These are phyloP conservation scores for Axea sp. DNA, from an alignment of 2,888 invertebrate species.

Conservation along the genomic window DNA sequence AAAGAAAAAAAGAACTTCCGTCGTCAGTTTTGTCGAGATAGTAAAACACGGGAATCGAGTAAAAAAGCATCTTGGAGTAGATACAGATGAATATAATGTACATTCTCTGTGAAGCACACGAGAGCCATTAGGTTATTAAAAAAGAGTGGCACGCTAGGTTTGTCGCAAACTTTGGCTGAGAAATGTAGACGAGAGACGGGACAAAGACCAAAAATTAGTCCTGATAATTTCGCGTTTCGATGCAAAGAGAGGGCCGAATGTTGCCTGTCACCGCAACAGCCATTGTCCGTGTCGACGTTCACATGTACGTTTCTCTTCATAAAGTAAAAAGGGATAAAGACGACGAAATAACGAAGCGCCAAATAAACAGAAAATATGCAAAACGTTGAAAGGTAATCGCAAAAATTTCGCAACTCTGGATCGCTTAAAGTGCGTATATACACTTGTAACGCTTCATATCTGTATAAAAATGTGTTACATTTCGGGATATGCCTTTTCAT, in stretches of 20 bases:
- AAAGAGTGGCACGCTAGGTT: slow-evolving; percentile 68
- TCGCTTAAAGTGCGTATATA: slow-evolving; percentile 37
- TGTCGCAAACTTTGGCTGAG: slow-evolving; percentile 69
- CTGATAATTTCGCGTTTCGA: slow-evolving; percentile 71
- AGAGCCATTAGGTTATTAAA: slow-evolving; percentile 79
- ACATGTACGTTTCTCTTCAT: slow-evolving; percentile 14
- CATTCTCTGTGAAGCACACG: slow-evolving; percentile 50
- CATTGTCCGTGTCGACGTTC: slow-evolving; percentile 44
- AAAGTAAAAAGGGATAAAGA: slow-evolving; percentile 23
- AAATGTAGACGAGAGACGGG: slow-evolving; percentile 62
- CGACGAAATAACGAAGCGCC: slow-evolving; percentile 24
- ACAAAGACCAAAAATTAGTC: slow-evolving; percentile 73
- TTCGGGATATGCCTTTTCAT: slow-evolving; percentile 14
- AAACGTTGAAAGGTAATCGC: slow-evolving; percentile 43
- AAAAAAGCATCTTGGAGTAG: slow-evolving; percentile 38
- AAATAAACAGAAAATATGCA: slow-evolving; percentile 50
- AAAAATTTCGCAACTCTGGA: slow-evolving; percentile 35
- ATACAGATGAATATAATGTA: slow-evolving; percentile 49
- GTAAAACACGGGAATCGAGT: slow-evolving; percentile 43
- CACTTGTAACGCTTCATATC: slow-evolving; percentile 12
- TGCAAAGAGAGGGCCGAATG: slow-evolving; percentile 52
- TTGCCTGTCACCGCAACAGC: slow-evolving; percentile 40
- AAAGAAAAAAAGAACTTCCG: slow-evolving; percentile 1
- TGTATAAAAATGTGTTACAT: slow-evolving; percentile 4
- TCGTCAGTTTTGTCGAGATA: slow-evolving; percentile 35